phyloP scores from a whole-genome alignment of 2,888 invertebrate genomes.

The Harpagoxenus sublaevis region DNA sequence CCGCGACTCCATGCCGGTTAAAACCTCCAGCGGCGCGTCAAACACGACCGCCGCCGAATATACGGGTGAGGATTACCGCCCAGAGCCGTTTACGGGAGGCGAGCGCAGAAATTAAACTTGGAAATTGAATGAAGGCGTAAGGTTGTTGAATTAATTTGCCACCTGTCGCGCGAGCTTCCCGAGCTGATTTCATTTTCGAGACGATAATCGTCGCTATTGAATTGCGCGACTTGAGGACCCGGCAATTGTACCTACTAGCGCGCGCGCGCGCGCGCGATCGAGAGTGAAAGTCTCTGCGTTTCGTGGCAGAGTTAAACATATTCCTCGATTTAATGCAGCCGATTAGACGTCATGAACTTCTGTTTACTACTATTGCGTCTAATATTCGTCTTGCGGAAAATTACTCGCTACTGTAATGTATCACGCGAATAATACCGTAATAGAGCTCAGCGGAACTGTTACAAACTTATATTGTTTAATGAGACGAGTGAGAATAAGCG shows the following conservation, averaged over 20 bases:
- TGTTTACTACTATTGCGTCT: slow-evolving; percentile 3
- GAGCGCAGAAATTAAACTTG: slow-evolving; percentile 68
- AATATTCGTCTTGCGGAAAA: slow-evolving; percentile 34
- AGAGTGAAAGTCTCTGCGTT: slow-evolving; percentile 48
- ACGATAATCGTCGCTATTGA: slow-evolving; percentile 55
- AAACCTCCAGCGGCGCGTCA: slow-evolving; percentile 56
- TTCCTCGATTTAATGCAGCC: slow-evolving; percentile 36
- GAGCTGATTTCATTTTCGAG: slow-evolving; percentile 56
- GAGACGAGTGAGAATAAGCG: background rate
- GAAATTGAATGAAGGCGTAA: slow-evolving; percentile 62
- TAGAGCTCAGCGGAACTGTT: background rate
- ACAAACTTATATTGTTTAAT: background rate
- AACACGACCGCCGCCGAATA: slow-evolving; percentile 49
- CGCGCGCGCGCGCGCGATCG: slow-evolving; percentile 2
- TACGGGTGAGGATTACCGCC: slow-evolving; percentile 60
- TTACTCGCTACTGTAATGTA: background rate
- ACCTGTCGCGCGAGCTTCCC: slow-evolving; percentile 59
- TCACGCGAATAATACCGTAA: background rate
- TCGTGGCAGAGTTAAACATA: slow-evolving; percentile 42
- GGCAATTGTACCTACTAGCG: slow-evolving; percentile 19
- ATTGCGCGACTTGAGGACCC: slow-evolving; percentile 46
- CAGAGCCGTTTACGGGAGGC: slow-evolving; percentile 60
- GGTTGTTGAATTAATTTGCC: slow-evolving; percentile 66
- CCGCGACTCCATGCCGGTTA: slow-evolving; percentile 38
- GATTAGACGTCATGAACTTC: slow-evolving; percentile 42